Percentiles rank a stretch among this genome's conserved stretches.
These are phyloP conservation scores for Python bivittatus DNA, from an alignment of 2,113 vertebrate genomes.

Conservation along the genomic window DNA sequence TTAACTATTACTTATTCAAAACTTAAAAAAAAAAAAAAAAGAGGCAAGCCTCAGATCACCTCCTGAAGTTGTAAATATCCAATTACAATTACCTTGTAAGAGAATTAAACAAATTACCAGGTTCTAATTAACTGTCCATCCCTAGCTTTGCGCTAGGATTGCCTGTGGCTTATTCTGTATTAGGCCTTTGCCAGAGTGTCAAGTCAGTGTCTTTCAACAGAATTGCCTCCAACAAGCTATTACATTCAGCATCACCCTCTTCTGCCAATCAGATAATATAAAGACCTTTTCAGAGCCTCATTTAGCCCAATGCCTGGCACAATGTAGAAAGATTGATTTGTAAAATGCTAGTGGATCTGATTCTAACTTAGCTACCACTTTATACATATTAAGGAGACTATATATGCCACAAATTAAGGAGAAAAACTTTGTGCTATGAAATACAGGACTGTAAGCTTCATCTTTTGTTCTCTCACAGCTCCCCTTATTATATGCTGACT, in stretches of 20 bases:
- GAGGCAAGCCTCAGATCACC: not conserved
- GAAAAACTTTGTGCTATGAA: constrained; percentile 43
- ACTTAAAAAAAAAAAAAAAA: not conserved
- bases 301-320: constrained; percentile 58
- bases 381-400: constrained; percentile 53
- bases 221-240: constrained; percentile 55
- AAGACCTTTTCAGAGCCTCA: constrained; percentile 47
- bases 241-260: constrained; percentile 48
- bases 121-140: not conserved
- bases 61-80: not conserved
- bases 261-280: constrained; percentile 46
- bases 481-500: constrained; percentile 68
- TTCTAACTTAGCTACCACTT: constrained; percentile 53
- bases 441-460: constrained; percentile 52
- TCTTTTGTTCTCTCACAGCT: constrained; percentile 56
- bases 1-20: not conserved
- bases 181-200: constrained; percentile 36
- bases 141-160: constrained; percentile 10
- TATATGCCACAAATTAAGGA: constrained; percentile 55
- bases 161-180: not conserved
- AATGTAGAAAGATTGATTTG: constrained; percentile 59
- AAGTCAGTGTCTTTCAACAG: constrained; percentile 55
- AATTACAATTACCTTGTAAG: not conserved
- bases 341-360: constrained; percentile 56
- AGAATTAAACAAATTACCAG: not conserved